Conservation (phyloP, 2,888 invertebrate genomes). For the Chorisops tibialis region DNA sequence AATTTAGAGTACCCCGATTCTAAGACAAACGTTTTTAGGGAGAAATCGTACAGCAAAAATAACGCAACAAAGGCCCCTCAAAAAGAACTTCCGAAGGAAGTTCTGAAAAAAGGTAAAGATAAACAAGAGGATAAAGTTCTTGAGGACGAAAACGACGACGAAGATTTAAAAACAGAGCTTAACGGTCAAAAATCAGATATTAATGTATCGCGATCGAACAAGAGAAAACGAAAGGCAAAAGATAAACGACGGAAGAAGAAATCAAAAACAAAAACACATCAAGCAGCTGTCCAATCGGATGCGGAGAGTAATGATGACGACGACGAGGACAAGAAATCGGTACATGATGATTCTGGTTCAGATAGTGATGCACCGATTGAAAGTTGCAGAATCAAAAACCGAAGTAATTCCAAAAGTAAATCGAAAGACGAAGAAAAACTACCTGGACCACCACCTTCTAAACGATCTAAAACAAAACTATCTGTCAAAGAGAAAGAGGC, state of each 20-base stretch:
- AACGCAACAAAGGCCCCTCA: constrained; percentile 38
- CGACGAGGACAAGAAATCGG: constrained; percentile 10
- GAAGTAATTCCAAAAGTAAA: constrained; percentile 15
- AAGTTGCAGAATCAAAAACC: constrained; percentile 10
- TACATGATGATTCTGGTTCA: constrained; percentile 35
- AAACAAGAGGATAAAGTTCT: constrained; percentile 26
- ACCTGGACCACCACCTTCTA: constrained; percentile 1
- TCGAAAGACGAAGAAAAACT: background rate
- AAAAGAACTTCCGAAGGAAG: constrained; percentile 35
- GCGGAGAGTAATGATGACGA: constrained; percentile 30
- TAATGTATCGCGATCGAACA: background rate
- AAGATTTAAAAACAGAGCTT: constrained; percentile 36
- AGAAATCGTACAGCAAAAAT: constrained; percentile 50
- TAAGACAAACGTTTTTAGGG: constrained; percentile 52
- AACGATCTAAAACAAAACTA: constrained; percentile 16
- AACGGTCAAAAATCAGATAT: constrained; percentile 26
- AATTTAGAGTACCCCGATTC: constrained; percentile 63
- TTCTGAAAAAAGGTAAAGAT: constrained; percentile 36
- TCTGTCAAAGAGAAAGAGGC: background rate
- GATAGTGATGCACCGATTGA: constrained; percentile 21
- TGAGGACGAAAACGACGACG: constrained; percentile 16
- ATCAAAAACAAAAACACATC: constrained; percentile 25
- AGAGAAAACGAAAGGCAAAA: constrained; percentile 29
- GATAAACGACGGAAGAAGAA: constrained; percentile 27
- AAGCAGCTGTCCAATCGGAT: constrained; percentile 33